Percentiles rank a stretch among this genome's conserved stretches.
These are phyloP conservation scores for Tineola bisselliella DNA, from an alignment of 2,888 invertebrate genomes.

Conservation along the genomic window DNA sequence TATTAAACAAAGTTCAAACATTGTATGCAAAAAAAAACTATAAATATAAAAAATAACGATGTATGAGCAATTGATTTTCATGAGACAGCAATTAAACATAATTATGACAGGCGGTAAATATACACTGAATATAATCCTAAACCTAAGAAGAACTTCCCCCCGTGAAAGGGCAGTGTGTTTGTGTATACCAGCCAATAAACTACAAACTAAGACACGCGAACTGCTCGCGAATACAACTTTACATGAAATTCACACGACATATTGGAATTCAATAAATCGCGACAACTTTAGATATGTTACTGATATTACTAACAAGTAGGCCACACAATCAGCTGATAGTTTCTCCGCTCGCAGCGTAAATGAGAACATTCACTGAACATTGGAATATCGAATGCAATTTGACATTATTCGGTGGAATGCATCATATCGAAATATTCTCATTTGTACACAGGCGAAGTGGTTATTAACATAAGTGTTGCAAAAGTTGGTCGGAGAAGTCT, in stretches of 20 bases:
- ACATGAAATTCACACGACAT: no score
- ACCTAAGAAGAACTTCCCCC: background rate
- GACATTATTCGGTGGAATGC: background rate
- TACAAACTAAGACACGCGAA: no score
- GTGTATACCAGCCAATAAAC: no score
- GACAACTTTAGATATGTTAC: background rate
- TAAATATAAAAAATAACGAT: background rate
- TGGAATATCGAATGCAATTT: background rate
- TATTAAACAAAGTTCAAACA: background rate
- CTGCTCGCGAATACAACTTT: no score
- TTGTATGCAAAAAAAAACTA: background rate
- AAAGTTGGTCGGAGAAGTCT: constrained; percentile 41
- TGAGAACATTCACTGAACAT: background rate
- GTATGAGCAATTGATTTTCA: background rate
- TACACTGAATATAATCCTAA: background rate
- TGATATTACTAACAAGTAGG: background rate
- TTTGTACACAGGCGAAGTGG: background rate
- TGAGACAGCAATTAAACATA: background rate
- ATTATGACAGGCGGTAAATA: background rate
- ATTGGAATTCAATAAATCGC: no score
- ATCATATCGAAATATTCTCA: background rate
- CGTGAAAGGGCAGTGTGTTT: background rate
- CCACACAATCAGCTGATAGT: background rate
- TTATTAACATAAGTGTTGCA: constrained; percentile 54
- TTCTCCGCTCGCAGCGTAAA: background rate